A percentile compares a stretch with the other conserved stretches of the same genome.
phyloP scores from a whole-genome alignment of 2,888 invertebrate species.

The Cyclophora albipunctata region DNA sequence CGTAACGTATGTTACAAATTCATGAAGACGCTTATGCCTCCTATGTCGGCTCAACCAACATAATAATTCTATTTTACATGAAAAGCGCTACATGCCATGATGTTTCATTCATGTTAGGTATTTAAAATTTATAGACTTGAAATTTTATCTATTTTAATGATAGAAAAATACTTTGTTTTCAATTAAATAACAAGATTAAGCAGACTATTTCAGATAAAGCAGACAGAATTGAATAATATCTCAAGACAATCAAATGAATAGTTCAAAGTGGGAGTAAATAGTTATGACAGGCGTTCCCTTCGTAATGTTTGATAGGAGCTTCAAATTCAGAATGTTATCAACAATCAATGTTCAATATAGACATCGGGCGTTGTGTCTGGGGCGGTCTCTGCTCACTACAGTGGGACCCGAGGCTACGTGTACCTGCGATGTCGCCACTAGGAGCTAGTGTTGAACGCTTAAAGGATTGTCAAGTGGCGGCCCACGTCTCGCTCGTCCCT shows the following conservation, averaged over 20 bases:
- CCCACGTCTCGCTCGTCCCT: conserved; percentile 43
- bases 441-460: conserved; percentile 24
- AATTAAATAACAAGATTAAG: too few species aligned
- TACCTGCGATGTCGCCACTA: conserved; percentile 7
- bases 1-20: conserved; percentile 45
- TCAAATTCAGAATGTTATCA: too few species aligned
- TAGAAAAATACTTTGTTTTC: too few species aligned
- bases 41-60: conserved; percentile 18
- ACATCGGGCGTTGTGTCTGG: conserved; percentile 13
- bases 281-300: too few species aligned
- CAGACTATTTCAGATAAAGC: too few species aligned
- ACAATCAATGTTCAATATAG: conserved; percentile 13
- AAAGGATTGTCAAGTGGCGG: conserved; percentile 44
- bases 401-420: conserved; percentile 3
- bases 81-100: conserved; percentile 12
- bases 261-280: too few species aligned
- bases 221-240: too few species aligned
- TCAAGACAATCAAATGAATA: too few species aligned
- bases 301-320: too few species aligned
- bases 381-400: too few species aligned
- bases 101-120: conserved; percentile 15
- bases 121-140: conserved; percentile 8
- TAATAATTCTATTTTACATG: conserved; percentile 22
- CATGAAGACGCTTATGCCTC: conserved; percentile 36
- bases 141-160: too few species aligned